phyloP scores from a whole-genome alignment of 2,888 invertebrate species.

The Scaptomyza caliginosa region DNA sequence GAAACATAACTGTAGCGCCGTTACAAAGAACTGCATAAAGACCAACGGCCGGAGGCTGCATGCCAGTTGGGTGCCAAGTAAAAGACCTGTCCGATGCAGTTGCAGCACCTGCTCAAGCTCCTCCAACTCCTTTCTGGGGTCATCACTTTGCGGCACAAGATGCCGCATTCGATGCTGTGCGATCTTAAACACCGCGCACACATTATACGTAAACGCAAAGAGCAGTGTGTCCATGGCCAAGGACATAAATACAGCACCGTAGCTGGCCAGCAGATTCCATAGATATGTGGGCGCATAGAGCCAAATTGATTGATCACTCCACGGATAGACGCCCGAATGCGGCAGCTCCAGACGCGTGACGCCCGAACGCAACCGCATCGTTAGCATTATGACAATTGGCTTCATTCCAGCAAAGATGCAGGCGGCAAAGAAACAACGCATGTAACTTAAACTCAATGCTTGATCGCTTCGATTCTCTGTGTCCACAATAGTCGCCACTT shows the following conservation, averaged over 20 bases:
- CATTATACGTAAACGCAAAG: conserved; percentile 55
- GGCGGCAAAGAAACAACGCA: conserved; percentile 42
- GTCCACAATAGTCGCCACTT: conserved; percentile 38
- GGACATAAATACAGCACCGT: conserved; percentile 49
- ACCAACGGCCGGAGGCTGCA: conserved; percentile 40
- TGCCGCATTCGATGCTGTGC: conserved; percentile 55
- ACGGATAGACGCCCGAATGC: conserved; percentile 44
- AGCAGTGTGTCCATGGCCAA: conserved; percentile 56
- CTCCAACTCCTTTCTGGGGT: conserved; percentile 25
- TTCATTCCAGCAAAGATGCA: conserved; percentile 39
- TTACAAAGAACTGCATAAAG: conserved; percentile 54
- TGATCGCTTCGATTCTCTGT: conserved; percentile 56
- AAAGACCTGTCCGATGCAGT: conserved; percentile 51
- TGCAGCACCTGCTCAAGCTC: conserved; percentile 37
- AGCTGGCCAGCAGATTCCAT: conserved; percentile 52
- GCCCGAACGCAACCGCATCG: conserved; percentile 28
- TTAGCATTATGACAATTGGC: conserved; percentile 44
- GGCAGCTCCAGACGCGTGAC: conserved; percentile 41
- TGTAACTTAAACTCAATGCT: conserved; percentile 45
- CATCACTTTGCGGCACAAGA: conserved; percentile 21
- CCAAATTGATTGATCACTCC: conserved; percentile 23
- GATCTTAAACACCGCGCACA: conserved; percentile 58
- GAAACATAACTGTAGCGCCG: conserved; percentile 55
- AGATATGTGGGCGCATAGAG: conserved; percentile 48
- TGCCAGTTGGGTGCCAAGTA: conserved; percentile 40